Evolutionary conservation across 2,797 vertebrate genomes (phyloP), one percentile per base, ranked within the genome.

Genomic region (Myripristis murdjan): DNA sequence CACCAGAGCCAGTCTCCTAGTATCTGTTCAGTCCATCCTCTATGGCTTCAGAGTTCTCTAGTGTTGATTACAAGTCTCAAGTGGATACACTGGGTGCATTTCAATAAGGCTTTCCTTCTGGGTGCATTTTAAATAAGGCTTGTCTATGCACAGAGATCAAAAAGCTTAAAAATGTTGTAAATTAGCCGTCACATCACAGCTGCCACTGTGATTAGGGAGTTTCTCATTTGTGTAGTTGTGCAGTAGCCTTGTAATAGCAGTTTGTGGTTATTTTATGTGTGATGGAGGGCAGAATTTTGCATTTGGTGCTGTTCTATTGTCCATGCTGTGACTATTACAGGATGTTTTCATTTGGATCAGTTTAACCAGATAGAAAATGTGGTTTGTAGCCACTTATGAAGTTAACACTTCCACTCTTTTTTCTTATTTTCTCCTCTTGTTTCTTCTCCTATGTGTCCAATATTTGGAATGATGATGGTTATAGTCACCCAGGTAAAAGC

Each of bases 1-100:
- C 55, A 64, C 23, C 26, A n/a, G 37, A 48, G 53, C 37, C 18
- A 2, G 54, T 43, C 33, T 24, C 43, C 54, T 14, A 55, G 26
- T 44, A 56, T 43, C 20, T 54, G 18, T 11, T 31, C 31, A 4
- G 28, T 33, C 18, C n/a, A 28, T 47, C 18, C 16, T 46, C 46
- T 18, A 37, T 20, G 58, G 44, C 39, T 11, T 51, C 20, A 56
- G 26, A 28, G 46, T 41, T 46, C 49, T 46, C 14, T 23, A 35
- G 16, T 39, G 16, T 24, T 51, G 39, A 64, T 64, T 54, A 53
- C 16, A 44, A 47, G 33, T 48, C 69, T 58, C n/a, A 28, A 43
- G 59, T 12, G 28, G 35, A 22, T 60, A 35, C 37, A 63, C 55
- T 44, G 39, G 47, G 26, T 33, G 48, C 44, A 31, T 64, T 71